Evolutionary conservation across 2,797 vertebrate species (phyloP).

Genomic region (Amazona ochrocephala): DNA sequence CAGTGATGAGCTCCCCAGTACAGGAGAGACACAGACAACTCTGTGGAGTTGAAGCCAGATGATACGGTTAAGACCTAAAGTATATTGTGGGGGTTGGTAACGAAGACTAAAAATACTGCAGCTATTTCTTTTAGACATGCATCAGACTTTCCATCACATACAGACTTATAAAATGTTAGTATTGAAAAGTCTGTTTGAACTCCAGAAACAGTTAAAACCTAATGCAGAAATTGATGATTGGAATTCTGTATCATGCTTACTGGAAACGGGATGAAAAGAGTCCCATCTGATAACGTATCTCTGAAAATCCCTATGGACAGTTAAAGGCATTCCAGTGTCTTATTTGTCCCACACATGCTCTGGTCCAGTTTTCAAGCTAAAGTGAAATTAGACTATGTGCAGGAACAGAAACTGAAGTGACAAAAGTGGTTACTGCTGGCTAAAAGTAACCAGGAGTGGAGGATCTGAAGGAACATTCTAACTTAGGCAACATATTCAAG

Average conservation of each 20-base stretch:
- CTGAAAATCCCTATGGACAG: not conserved
- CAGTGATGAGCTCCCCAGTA: not conserved
- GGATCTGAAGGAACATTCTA: not conserved
- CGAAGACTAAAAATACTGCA: not conserved
- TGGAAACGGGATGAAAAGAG: not conserved
- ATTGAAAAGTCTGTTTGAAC: not conserved
- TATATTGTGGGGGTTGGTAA: not conserved
- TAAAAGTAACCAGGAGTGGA: not conserved
- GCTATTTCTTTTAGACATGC: not conserved
- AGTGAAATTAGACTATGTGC: not conserved
- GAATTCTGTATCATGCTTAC: not conserved
- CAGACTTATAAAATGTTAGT: not conserved
- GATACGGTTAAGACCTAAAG: not conserved
- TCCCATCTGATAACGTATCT: not conserved
- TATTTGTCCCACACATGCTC: not conserved
- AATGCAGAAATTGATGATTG: not conserved
- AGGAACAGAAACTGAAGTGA: not conserved
- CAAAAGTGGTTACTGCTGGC: not conserved
- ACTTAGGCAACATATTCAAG: not conserved
- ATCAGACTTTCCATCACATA: not conserved
- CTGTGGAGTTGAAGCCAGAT: not conserved
- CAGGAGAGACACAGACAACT: not conserved
- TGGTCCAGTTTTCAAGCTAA: not conserved
- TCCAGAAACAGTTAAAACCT: not conserved
- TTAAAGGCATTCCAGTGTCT: not conserved